These are phyloP conservation scores for Melanaphis sacchari DNA, from an alignment of 1,140 invertebrate species.

Conservation along the genomic window DNA sequence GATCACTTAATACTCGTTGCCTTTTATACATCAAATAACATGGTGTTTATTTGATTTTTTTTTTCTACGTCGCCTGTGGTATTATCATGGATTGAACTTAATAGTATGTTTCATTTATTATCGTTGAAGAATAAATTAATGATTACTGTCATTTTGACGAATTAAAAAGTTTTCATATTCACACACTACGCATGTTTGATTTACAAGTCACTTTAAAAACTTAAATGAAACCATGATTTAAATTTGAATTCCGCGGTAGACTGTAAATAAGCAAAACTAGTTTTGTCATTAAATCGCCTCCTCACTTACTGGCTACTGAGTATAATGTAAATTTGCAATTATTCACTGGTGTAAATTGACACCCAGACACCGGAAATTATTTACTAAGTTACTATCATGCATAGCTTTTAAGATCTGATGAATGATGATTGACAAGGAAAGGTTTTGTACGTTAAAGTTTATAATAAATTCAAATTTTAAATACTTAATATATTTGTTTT, in stretches of 20 bases:
- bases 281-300: background rate
- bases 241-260: background rate
- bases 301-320: background rate
- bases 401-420: background rate
- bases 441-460: background rate
- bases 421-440: background rate
- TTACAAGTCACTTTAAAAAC: background rate
- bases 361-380: background rate
- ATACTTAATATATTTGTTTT: too few species aligned
- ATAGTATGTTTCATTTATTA: background rate
- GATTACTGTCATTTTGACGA: background rate
- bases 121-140: background rate
- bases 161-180: background rate
- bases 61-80: background rate
- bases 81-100: background rate
- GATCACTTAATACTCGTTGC: background rate
- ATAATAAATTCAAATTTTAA: background rate
- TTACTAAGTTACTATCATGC: background rate
- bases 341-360: background rate
- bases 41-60: background rate
- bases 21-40: background rate
- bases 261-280: background rate
- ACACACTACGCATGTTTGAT: background rate
- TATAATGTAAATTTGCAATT: background rate
- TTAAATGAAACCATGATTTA: background rate